Evolutionary conservation across 2,797 vertebrate species (phyloP).

Genomic region (Geotrypetes seraphini): DNA sequence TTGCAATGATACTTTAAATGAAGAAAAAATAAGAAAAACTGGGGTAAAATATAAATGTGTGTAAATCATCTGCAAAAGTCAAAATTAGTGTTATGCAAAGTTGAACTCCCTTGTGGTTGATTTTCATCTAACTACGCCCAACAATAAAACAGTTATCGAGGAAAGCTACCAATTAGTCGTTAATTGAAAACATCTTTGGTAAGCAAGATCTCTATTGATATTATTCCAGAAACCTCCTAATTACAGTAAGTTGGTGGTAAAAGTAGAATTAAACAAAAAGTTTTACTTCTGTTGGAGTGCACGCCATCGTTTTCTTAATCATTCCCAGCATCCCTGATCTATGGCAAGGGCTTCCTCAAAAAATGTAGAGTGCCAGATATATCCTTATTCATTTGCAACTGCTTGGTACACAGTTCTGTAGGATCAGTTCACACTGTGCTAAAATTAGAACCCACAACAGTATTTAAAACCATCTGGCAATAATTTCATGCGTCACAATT

Average conservation of each 20-base stretch:
- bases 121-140: slow-evolving; percentile 41
- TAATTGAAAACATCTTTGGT: slow-evolving; percentile 59
- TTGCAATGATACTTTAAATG: slow-evolving; percentile 16
- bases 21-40: slow-evolving; percentile 8
- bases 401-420: no score
- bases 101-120: slow-evolving; percentile 35
- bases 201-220: slow-evolving; percentile 49
- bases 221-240: slow-evolving; percentile 48
- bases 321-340: slow-evolving; percentile 28
- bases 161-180: slow-evolving; percentile 54
- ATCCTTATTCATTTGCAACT: no score
- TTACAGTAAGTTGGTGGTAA: slow-evolving; percentile 55
- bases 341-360: slow-evolving; percentile 18
- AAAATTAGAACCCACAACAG: no score
- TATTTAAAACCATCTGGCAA: no score
- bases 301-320: slow-evolving; percentile 36
- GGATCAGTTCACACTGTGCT: no score
- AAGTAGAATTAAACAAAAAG: slow-evolving; percentile 45
- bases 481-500: no score
- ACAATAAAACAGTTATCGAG: slow-evolving; percentile 58
- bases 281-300: slow-evolving; percentile 41
- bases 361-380: no score
- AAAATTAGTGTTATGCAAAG: slow-evolving; percentile 47
- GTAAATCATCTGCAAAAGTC: slow-evolving; percentile 41
- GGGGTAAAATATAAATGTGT: slow-evolving; percentile 17